Evolutionary conservation across 2,888 invertebrate genomes (phyloP).

Genomic region (Orgyia antiqua): DNA sequence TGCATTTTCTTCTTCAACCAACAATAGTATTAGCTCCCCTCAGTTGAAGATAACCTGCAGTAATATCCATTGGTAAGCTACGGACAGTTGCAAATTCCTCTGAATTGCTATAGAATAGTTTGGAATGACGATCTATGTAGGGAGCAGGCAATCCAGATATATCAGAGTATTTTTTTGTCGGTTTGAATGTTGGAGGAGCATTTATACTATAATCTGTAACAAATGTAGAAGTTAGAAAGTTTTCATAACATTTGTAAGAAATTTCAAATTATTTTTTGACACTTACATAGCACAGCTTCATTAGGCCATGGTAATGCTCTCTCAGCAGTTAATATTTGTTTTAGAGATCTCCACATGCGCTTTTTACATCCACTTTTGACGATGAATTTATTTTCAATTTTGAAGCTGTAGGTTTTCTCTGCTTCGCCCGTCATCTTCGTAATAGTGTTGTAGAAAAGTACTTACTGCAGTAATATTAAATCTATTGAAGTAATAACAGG

Average conservation of each 20-base stretch:
- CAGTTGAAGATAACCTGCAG: slow-evolving; percentile 91
- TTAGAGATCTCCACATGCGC: slow-evolving; percentile 91
- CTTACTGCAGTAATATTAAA: too few species aligned
- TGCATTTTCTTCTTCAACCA: slow-evolving; percentile 73
- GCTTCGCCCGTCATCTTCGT: slow-evolving; percentile 43
- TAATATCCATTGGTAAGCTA: slow-evolving; percentile 93
- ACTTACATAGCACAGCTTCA: slow-evolving; percentile 86
- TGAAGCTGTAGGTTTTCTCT: slow-evolving; percentile 61
- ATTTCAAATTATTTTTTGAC: too few species aligned
- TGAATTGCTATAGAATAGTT: slow-evolving; percentile 88
- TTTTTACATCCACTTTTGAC: slow-evolving; percentile 83
- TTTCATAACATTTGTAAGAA: too few species aligned
- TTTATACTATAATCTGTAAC: slow-evolving; percentile 89
- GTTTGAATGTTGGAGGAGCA: slow-evolving; percentile 93
- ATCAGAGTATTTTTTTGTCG: slow-evolving; percentile 96
- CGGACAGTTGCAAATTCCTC: slow-evolving; percentile 93
- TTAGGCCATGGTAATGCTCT: slow-evolving; percentile 87
- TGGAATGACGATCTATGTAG: slow-evolving; percentile 94
- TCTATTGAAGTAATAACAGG: too few species aligned
- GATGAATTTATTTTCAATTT: slow-evolving; percentile 70
- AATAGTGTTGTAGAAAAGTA: too few species aligned
- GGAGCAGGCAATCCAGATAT: slow-evolving; percentile 92
- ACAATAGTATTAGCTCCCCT: slow-evolving; percentile 89
- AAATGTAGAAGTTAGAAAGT: too few species aligned
- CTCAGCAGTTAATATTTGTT: slow-evolving; percentile 91